phyloP scores from a whole-genome alignment of 2,113 vertebrate genomes.

The Neolamprologus kungweensis region DNA sequence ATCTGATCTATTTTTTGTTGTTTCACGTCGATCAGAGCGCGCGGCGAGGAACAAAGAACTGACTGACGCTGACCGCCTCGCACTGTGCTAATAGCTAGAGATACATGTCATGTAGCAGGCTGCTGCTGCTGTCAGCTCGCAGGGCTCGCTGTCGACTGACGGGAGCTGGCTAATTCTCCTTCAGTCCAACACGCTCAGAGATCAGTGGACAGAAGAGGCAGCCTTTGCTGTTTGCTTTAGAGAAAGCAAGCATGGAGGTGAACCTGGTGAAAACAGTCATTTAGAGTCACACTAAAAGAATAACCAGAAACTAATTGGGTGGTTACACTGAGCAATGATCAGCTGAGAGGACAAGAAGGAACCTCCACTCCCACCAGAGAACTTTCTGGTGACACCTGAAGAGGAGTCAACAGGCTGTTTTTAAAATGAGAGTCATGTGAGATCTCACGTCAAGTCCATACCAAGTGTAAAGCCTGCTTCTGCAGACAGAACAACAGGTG shows the following conservation, averaged over 20 bases:
- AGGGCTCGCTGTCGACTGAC: constrained; percentile 5
- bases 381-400: background rate
- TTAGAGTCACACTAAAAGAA: background rate
- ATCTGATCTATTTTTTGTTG: background rate
- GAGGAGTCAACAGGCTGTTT: background rate
- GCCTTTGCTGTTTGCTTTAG: background rate
- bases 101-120: constrained; percentile 40
- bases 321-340: background rate
- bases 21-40: constrained; percentile 5
- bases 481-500: background rate
- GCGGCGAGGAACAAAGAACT: constrained; percentile 64
- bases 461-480: background rate
- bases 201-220: background rate
- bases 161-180: constrained; percentile 35
- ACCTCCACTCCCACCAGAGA: background rate
- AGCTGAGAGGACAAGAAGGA: background rate
- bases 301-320: background rate
- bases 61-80: constrained; percentile 50
- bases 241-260: background rate
- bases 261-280: background rate
- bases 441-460: background rate
- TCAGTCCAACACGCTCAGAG: background rate
- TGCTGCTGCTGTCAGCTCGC: constrained; percentile 23
- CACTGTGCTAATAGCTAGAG: constrained; percentile 47
- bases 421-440: background rate